Conservation (phyloP, 2,113 vertebrate species). For the Saimiri boliviensis region DNA sequence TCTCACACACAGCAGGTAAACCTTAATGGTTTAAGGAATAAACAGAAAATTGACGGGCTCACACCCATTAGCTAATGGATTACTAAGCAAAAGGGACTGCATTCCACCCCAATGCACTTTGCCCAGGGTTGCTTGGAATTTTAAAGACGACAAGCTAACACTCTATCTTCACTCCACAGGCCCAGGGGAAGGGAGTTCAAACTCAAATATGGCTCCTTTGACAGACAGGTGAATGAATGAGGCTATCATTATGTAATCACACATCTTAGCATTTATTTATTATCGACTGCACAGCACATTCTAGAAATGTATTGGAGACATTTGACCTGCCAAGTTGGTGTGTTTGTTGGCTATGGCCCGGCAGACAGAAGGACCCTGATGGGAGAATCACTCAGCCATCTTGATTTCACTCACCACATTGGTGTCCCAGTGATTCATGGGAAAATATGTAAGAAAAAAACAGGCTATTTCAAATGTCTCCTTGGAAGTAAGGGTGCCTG, state of each 20-base stretch:
- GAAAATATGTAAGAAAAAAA: background rate
- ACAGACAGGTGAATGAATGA: slow-evolving; percentile 85
- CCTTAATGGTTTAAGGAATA: slow-evolving; percentile 84
- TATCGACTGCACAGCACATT: slow-evolving; percentile 60
- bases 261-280: slow-evolving; percentile 80
- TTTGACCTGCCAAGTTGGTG: slow-evolving; percentile 53
- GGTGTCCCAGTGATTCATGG: background rate
- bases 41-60: slow-evolving; percentile 88
- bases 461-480: background rate
- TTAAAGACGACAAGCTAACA: slow-evolving; percentile 81
- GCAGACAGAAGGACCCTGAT: slow-evolving; percentile 34
- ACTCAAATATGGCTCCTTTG: slow-evolving; percentile 81
- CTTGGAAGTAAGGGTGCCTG: background rate
- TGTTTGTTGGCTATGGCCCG: background rate
- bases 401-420: background rate
- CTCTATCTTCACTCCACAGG: slow-evolving; percentile 67
- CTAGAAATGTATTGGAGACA: slow-evolving; percentile 42
- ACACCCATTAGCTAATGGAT: slow-evolving; percentile 98
- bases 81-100: slow-evolving; percentile 85
- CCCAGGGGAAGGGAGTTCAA: slow-evolving; percentile 83
- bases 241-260: slow-evolving; percentile 84
- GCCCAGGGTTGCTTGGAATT: slow-evolving; percentile 82
- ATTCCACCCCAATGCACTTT: slow-evolving; percentile 88
- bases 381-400: background rate
- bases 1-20: slow-evolving; percentile 86